Conservation (phyloP, 1,140 invertebrate species). For the Phymastichus coffea region DNA sequence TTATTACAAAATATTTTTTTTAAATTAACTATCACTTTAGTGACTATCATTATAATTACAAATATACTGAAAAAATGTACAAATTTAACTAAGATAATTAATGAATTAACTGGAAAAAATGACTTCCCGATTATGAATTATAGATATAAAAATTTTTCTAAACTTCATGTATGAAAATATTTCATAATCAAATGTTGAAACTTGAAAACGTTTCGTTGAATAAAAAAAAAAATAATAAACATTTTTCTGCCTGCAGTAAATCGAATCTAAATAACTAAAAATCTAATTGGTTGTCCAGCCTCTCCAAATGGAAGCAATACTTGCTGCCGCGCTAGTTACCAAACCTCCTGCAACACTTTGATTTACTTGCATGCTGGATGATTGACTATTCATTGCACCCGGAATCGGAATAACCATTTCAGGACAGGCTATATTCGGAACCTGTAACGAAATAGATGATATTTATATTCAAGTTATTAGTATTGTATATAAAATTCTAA, state of each 20-base stretch:
- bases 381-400: conserved; percentile 51
- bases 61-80: conserved; percentile 4
- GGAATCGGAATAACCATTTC: conserved; percentile 55
- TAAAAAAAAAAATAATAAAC: too few species aligned
- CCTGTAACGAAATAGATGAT: too few species aligned
- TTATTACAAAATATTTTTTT: conserved; percentile 3
- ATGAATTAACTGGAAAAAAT: not conserved
- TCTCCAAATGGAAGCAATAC: conserved; percentile 69
- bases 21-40: conserved; percentile 2
- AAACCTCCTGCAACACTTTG: conserved; percentile 64
- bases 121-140: not conserved
- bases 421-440: conserved; percentile 59
- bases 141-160: conserved; percentile 16
- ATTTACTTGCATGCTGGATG: conserved; percentile 59
- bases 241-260: conserved; percentile 21
- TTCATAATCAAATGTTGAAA: too few species aligned
- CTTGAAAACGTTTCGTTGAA: too few species aligned
- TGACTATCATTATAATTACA: not conserved
- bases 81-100: not conserved
- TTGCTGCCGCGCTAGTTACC: conserved; percentile 68
- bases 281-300: conserved; percentile 64
- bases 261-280: too few species aligned
- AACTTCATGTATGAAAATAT: conserved; percentile 3
- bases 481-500: too few species aligned
- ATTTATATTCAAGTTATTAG: too few species aligned